Evolutionary conservation across 2,113 vertebrate species (phyloP), one percentile per base, ranked within the genome.

Genomic region (Melanerpes aurifrons): DNA sequence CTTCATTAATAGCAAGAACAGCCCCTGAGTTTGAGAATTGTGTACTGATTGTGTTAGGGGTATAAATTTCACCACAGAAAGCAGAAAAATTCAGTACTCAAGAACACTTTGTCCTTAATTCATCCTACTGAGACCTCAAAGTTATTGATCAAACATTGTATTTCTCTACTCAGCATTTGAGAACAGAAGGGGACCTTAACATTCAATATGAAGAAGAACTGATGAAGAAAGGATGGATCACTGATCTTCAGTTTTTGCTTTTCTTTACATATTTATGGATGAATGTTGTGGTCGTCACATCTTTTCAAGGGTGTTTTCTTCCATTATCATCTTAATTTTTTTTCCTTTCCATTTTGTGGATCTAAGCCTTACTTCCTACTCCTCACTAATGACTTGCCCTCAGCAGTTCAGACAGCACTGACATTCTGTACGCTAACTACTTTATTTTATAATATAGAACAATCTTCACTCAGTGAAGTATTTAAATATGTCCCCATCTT

Each of bases 241-340:
- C 47, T 85, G 89, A 91, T 92, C 82, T 94, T 76, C 1, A 3
- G 54, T 88, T 89, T 95, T 92, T 81, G 73, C 58, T 92, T 91
- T 91, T 86, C 90, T 94, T 94, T 93, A 84, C 68, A 82, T 94
- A 90, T 93, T 91, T 85, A 91, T 88, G 89, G 85, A 96, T 96
- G 87, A 93, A 84, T 90, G 73, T 93, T 92, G 87, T 71, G 76
- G 12, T 68, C 94, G 73, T 92, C 83, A 68, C 4, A 2, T 89
- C 87, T 86, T 93, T 94, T 92, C 58, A 94, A 59, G 70, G 57
- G 43, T 72, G 57, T 13, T 87, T 91, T 90, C 88, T 88, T 64
- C 82, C 35, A 62, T 83, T 94, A 56, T 79, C 32, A 37, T 48
- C 32, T 29, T 86, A 31, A 35, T 12, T 3, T 20, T 81, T 35